A percentile compares a stretch with the other conserved stretches of the same genome.
Conservation (phyloP, 2,888 invertebrate genomes). For the Ormyrus nitidulus region DNA sequence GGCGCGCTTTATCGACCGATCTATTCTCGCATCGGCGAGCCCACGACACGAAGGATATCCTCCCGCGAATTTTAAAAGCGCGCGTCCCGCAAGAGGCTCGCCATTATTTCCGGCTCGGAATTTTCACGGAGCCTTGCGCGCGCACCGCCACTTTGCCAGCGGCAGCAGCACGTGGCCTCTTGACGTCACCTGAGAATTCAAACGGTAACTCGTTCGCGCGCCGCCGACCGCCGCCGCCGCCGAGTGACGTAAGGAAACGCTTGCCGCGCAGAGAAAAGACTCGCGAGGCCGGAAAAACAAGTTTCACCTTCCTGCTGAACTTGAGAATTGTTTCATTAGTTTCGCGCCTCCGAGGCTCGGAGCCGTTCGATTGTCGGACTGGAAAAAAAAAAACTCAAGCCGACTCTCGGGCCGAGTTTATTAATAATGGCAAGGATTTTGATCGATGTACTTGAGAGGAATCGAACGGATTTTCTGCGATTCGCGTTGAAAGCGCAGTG, state of each 20-base stretch:
- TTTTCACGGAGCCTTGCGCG: neutral
- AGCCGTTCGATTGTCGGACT: too few relatives aligned
- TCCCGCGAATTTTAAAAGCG: neutral
- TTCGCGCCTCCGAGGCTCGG: neutral
- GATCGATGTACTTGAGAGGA: too few relatives aligned
- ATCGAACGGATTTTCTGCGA: too few relatives aligned
- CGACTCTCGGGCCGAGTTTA: too few relatives aligned
- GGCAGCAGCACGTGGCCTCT: constrained; percentile 19
- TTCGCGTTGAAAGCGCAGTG: too few relatives aligned
- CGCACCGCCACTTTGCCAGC: neutral
- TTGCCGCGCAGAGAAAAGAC: constrained; percentile 6
- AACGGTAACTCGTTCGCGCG: constrained; percentile 42
- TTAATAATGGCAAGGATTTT: too few relatives aligned
- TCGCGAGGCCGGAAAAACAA: constrained; percentile 50
- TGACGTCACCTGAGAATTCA: constrained; percentile 48
- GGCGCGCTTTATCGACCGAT: neutral
- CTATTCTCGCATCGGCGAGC: neutral
- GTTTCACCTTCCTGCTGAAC: constrained; percentile 41
- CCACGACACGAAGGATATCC: neutral
- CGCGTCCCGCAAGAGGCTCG: neutral
- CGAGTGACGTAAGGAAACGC: constrained; percentile 36
- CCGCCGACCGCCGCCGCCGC: too few relatives aligned
- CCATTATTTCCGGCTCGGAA: too few relatives aligned
- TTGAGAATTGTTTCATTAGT: constrained; percentile 33
- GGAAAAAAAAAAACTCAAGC: too few relatives aligned